Evolutionary conservation across 2,797 vertebrate genomes (phyloP), one percentile per base, ranked within the genome.

Genomic region (Neolamprologus multifasciatus): DNA sequence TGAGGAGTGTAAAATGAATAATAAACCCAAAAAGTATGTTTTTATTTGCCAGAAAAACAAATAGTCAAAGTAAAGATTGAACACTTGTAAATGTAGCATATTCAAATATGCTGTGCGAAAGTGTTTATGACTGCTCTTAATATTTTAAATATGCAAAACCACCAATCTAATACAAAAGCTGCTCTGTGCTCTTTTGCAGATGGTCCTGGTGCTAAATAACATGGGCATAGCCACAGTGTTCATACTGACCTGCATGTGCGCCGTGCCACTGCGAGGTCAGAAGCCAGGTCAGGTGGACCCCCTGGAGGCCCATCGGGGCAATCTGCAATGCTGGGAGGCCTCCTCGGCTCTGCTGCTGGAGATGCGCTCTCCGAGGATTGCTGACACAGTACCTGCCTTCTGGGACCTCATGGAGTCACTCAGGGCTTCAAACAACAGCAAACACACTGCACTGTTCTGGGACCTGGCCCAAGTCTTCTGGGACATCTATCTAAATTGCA

Each of bases 351-450:
- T 97, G 85, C 95, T 99, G 86, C 94, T 99, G 84, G 97, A 98
- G 92, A 97, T 99, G 98, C 96, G 94, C 92, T 96, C 97, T 74
- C 98, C 98, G 78, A 95, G 87, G 69, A 97, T 99, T 95, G 98
- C 98, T 21, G 97, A 98, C 95, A 97, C 97, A 7, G 97, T 99
- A 82, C 94, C 97, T 19, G 97, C 96, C 59, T 98, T 99, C 96
- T 99, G 98, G 98, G 97, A 99, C 88, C 96, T 98, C 57, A 99
- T 99, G 98, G 94, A 97, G 89, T 96, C 96, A 90, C 95, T 99
- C 51, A 97, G 97, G 91, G 95, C 97, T 13, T 99, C 98, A 12
- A 97, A 97, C 82, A 97, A 99, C 93, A 91, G 96, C 91, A 98
- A 97, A 87, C 98, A 99, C 45, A 94, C 95, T 33, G 96, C 97